Conservation (phyloP, 2,888 invertebrate species). For the Uloborus plumipes region DNA sequence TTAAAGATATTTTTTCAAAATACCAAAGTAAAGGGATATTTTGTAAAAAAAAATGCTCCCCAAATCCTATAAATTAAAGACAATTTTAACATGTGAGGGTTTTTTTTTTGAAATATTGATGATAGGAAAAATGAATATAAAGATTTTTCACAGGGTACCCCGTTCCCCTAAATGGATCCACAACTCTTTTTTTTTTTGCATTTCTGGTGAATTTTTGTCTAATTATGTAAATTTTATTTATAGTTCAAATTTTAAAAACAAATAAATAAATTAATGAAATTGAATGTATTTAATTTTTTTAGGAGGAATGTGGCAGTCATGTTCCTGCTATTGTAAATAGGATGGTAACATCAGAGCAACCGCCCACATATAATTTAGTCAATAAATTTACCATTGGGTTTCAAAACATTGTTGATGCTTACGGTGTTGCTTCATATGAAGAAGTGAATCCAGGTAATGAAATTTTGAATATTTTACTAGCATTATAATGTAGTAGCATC, state of each 20-base stretch:
- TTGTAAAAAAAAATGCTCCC: no score
- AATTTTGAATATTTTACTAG: no score
- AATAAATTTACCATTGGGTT: constrained; percentile 67
- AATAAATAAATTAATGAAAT: not conserved
- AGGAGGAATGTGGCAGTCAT: constrained; percentile 65
- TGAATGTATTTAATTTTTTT: not conserved
- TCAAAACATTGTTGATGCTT: constrained; percentile 68
- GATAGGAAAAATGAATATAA: not conserved
- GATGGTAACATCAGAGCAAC: constrained; percentile 65
- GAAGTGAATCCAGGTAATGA: constrained; percentile 69
- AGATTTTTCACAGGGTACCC: no score
- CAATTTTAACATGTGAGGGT: no score
- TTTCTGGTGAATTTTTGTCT: not conserved
- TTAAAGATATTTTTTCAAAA: no score
- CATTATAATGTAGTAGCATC: not conserved
- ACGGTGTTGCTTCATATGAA: constrained; percentile 70
- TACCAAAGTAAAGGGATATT: no score
- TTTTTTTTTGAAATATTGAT: no score
- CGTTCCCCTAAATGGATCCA: no score
- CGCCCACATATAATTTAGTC: constrained; percentile 66
- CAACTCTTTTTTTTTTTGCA: no score
- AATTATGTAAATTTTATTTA: not conserved
- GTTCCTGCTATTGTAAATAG: constrained; percentile 65
- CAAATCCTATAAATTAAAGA: no score
- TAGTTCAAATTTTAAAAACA: not conserved